phyloP scores from a whole-genome alignment of 2,113 vertebrate genomes.

The Platichthys stellatus region DNA sequence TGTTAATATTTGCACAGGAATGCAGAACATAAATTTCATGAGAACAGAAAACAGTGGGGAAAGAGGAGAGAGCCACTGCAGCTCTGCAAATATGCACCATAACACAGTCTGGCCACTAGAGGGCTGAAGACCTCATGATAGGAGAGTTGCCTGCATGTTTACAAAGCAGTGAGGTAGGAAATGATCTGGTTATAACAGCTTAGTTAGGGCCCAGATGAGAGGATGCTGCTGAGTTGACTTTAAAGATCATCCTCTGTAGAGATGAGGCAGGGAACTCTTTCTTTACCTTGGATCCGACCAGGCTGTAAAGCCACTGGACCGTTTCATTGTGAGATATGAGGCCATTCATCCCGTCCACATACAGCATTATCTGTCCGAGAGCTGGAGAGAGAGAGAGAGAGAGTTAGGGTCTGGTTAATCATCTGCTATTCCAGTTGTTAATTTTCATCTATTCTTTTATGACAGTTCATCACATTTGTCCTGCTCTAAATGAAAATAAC shows the following conservation, averaged over 20 bases:
- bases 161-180: not conserved
- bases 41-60: slow-evolving; percentile 23
- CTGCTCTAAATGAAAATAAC: no score
- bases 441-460: not conserved
- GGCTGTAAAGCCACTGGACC: slow-evolving; percentile 95
- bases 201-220: slow-evolving; percentile 19
- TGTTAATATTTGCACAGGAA: slow-evolving; percentile 34
- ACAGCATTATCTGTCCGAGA: slow-evolving; percentile 98
- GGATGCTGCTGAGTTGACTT: slow-evolving; percentile 1
- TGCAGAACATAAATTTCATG: slow-evolving; percentile 12
- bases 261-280: not conserved
- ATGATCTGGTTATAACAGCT: slow-evolving; percentile 1
- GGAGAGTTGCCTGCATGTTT: not conserved
- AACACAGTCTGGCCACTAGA: slow-evolving; percentile 64
- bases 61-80: not conserved
- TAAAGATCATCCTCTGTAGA: not conserved
- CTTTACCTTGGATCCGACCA: slow-evolving; percentile 96
- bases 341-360: slow-evolving; percentile 98
- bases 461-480: no score
- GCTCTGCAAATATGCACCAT: not conserved
- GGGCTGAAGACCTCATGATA: slow-evolving; percentile 48
- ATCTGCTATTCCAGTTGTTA: slow-evolving; percentile 10
- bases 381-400: slow-evolving; percentile 76
- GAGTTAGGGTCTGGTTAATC: slow-evolving; percentile 17
- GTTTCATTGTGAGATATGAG: slow-evolving; percentile 96